A percentile compares a stretch with the other conserved stretches of the same genome.
Conservation (phyloP, 2,113 vertebrate species). For the Ibidorhyncha struthersii region DNA sequence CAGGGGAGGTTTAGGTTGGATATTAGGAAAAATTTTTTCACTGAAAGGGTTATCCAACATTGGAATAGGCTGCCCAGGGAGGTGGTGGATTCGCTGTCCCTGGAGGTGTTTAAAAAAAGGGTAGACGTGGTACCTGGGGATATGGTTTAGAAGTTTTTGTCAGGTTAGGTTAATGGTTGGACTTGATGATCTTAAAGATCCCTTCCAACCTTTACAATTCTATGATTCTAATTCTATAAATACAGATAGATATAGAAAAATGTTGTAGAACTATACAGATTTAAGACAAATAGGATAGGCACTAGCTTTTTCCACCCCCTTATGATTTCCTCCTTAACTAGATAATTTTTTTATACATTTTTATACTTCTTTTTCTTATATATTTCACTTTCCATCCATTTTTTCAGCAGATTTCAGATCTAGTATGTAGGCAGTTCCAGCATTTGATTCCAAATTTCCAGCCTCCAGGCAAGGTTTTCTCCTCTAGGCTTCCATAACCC, state of each 20-base stretch:
- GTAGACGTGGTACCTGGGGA: no score
- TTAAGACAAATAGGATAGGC: neutral
- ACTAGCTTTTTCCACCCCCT: neutral
- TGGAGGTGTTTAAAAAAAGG: no score
- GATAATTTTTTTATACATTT: neutral
- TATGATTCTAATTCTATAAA: no score
- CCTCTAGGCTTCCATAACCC: neutral
- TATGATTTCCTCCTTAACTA: neutral
- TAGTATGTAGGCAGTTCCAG: neutral
- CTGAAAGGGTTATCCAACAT: no score
- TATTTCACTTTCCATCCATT: neutral
- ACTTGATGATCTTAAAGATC: no score
- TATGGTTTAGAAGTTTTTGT: no score
- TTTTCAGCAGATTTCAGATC: neutral
- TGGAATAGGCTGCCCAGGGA: no score
- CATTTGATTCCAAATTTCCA: neutral
- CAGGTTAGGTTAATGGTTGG: no score
- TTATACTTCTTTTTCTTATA: neutral
- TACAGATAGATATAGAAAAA: neutral
- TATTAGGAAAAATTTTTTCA: no score
- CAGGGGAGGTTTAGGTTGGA: no score
- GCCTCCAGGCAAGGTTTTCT: neutral
- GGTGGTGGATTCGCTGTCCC: no score
- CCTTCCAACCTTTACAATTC: no score
- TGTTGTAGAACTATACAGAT: neutral